Evolutionary conservation across 2,888 invertebrate genomes (phyloP), one percentile per base, ranked within the genome.

Genomic region (Tipula helvola): DNA sequence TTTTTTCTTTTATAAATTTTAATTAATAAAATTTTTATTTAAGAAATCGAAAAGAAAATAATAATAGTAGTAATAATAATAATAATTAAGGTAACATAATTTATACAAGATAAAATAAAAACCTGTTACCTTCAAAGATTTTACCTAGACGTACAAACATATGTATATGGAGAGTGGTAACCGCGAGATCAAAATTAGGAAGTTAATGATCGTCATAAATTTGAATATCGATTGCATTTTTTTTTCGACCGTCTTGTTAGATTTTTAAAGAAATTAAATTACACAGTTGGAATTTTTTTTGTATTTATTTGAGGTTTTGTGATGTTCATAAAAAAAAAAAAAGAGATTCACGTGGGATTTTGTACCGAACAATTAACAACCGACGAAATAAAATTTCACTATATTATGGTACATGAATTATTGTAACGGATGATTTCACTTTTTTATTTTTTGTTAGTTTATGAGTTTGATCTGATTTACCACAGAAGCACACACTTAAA

Each of bases 41-140:
- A 71, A 71, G 71, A 71, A 71, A 71, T 71, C 71, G 71, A 71
- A 71, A 71, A 71, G 71, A 71, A 71, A 71, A 71, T 71, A 71
- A 71, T 71, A 57, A 16, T 57, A 57, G 8, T 57, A 57, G 16
- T 57, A 71, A 71, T 57, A 57, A 16, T 57, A 57, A 57, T 57
- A 71, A 71, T 71, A 71, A 71, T 71, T 71, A 71, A 71, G 71
- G 71, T 71, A 71, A 71, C 71, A 71, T 71, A 71, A 71, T 71
- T 71, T 71, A 71, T 71, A 71, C 71, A 71, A 71, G 71, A 71
- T 12, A 28, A 71, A 71, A 71, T 71, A 71, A 71, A 71, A 71
- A 71, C 71, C 71, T 71, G 71, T 71, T 71, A 71, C 71, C 71
- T 71, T 71, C 28, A 71, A 71, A 28, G 28, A 71, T 71, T 71